Percentiles rank a stretch among this genome's conserved stretches.
Evolutionary conservation across 2,113 vertebrate species (phyloP).

Genomic region (Seriola aureovittata): DNA sequence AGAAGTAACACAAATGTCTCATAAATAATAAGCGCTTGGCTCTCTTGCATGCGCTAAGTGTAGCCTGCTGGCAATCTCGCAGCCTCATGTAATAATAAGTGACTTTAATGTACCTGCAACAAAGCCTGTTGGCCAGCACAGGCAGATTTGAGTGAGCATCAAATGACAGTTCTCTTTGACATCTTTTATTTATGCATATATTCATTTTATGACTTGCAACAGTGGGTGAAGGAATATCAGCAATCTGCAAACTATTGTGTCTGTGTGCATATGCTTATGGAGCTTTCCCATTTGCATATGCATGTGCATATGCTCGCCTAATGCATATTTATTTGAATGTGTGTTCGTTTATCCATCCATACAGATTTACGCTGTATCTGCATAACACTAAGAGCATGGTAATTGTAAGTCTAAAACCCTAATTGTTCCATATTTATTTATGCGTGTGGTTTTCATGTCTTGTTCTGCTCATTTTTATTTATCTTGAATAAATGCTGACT

Average conservation of each 20-base stretch:
- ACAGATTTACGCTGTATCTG: neutral
- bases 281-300: neutral
- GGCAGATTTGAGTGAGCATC: conserved; percentile 9
- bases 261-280: neutral
- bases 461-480: neutral
- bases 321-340: neutral
- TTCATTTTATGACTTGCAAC: neutral
- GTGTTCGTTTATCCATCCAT: neutral
- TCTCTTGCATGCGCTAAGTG: conserved; percentile 20
- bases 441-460: neutral
- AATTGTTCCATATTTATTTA: neutral
- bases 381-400: neutral
- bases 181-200: conserved; percentile 27
- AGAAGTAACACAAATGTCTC: conserved; percentile 42
- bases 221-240: neutral
- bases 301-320: neutral
- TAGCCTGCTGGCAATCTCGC: conserved; percentile 34
- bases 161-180: conserved; percentile 5
- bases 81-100: conserved; percentile 45
- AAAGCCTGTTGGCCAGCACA: conserved; percentile 11
- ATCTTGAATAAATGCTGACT: neutral
- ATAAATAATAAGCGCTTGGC: conserved; percentile 45
- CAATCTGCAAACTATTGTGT: no score
- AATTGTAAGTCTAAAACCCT: neutral
- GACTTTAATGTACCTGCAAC: conserved; percentile 31